Evolutionary conservation across 2,113 vertebrate species (phyloP).

Genomic region (Cyprinodon tularosa): DNA sequence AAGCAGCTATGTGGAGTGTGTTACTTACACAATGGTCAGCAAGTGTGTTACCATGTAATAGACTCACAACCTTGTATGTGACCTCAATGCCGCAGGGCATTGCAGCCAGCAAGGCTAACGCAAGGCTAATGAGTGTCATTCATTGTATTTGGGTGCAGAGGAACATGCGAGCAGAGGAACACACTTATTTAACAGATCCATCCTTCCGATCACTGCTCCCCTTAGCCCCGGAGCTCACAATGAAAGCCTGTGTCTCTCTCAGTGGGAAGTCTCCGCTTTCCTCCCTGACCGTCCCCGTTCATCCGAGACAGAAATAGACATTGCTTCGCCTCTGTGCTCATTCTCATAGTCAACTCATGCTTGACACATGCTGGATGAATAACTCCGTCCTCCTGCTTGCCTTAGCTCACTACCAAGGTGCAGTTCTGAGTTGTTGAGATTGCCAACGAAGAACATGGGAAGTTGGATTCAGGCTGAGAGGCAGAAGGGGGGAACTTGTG

Average conservation of each 20-base stretch:
- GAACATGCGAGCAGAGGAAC: slow-evolving; percentile 35
- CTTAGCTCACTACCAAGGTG: slow-evolving; percentile 62
- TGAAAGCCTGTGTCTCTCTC: slow-evolving; percentile 66
- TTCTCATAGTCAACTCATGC: slow-evolving; percentile 70
- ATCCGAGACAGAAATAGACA: slow-evolving; percentile 73
- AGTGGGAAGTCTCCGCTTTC: slow-evolving; percentile 61
- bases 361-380: slow-evolving; percentile 71
- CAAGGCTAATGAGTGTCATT: slow-evolving; percentile 76
- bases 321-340: slow-evolving; percentile 72
- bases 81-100: slow-evolving; percentile 70
- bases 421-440: slow-evolving; percentile 68
- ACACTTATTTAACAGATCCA: slow-evolving; percentile 65
- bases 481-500: slow-evolving; percentile 24
- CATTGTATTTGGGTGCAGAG: slow-evolving; percentile 63
- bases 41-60: slow-evolving; percentile 69
- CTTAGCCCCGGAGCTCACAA: slow-evolving; percentile 71
- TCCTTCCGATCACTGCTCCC: slow-evolving; percentile 76
- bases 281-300: slow-evolving; percentile 69
- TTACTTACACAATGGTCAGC: slow-evolving; percentile 53
- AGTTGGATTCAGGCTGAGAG: slow-evolving; percentile 45
- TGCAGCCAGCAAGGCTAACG: slow-evolving; percentile 72
- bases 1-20: slow-evolving; percentile 12
- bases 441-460: slow-evolving; percentile 61
- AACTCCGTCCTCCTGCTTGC: slow-evolving; percentile 64
- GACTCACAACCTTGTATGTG: slow-evolving; percentile 65